Percentiles rank a stretch among this genome's conserved stretches.
Evolutionary conservation across 2,113 vertebrate species (phyloP).

Genomic region (Ictalurus furcatus): DNA sequence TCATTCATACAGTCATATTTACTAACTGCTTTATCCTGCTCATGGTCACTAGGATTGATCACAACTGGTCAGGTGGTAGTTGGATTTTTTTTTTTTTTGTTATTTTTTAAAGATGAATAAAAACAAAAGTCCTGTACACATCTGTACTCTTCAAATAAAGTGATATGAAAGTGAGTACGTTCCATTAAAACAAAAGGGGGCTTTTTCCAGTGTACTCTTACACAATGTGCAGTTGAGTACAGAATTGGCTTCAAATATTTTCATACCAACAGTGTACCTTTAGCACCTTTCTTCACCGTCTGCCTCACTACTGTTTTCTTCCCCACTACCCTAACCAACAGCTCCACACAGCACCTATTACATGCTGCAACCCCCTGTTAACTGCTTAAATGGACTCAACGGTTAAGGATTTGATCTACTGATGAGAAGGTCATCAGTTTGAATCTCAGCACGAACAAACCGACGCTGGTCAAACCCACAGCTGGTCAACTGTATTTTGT

Average conservation of each 20-base stretch:
- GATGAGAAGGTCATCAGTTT: neutral
- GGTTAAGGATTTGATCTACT: neutral
- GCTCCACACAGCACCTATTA: neutral
- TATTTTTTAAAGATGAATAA: too few species aligned
- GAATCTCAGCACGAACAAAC: neutral
- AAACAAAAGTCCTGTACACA: neutral
- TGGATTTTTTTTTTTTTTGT: too few species aligned
- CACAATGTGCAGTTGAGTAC: neutral
- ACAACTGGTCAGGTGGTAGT: neutral
- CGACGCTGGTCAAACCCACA: neutral
- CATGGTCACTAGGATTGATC: neutral
- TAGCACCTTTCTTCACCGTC: neutral
- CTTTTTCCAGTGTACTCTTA: neutral
- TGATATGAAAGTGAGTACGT: neutral
- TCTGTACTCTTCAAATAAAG: neutral
- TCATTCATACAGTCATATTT: neutral
- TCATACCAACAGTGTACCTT: neutral
- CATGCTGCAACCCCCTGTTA: neutral
- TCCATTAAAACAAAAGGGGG: neutral
- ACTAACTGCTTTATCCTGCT: neutral
- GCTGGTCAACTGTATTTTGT: neutral
- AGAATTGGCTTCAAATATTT: neutral
- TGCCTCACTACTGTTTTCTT: neutral
- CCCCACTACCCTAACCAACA: neutral
- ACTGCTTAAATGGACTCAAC: neutral